A percentile compares a stretch with the other conserved stretches of the same genome.
Evolutionary conservation across 2,113 vertebrate species (phyloP).

Genomic region (Anhinga anhinga): DNA sequence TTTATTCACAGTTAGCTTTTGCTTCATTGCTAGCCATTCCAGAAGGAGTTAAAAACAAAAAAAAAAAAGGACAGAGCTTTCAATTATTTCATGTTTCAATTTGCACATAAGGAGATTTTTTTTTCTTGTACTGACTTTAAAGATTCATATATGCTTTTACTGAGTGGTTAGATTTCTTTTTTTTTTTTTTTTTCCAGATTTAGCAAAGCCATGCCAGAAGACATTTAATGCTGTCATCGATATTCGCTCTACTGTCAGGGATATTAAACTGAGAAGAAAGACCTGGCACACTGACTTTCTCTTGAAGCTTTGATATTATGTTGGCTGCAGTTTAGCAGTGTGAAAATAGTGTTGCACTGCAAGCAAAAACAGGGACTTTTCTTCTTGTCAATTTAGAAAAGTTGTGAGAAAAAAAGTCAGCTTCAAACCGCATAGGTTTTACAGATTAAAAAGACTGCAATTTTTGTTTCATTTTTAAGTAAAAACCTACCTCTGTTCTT

Average conservation of each 20-base stretch:
- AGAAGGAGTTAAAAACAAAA: not conserved
- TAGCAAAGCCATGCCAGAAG: slow-evolving; percentile 19
- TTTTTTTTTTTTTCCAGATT: not conserved
- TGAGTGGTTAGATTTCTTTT: not conserved
- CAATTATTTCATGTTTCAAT: slow-evolving; percentile 4
- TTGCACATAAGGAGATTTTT: not conserved
- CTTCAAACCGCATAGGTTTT: not conserved
- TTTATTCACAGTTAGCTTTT: not conserved
- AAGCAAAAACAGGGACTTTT: slow-evolving; percentile 13
- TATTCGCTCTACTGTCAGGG: slow-evolving; percentile 10
- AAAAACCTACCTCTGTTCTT: not conserved
- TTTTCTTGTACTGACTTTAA: not conserved
- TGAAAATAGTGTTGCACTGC: slow-evolving; percentile 39
- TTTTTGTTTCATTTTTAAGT: not conserved
- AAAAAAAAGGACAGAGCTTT: not conserved
- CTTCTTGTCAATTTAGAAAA: slow-evolving; percentile 12
- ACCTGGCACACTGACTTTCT: not conserved
- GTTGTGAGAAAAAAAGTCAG: not conserved
- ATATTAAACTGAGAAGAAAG: slow-evolving; percentile 44
- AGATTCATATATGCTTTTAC: not conserved
- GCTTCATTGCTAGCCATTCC: not conserved
- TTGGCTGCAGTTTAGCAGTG: slow-evolving; percentile 6
- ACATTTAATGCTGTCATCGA: slow-evolving; percentile 42
- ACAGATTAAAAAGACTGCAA: not conserved
- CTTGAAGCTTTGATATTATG: slow-evolving; percentile 41